phyloP scores from a whole-genome alignment of 1,140 invertebrate genomes.

The Euwallacea fornicatus region DNA sequence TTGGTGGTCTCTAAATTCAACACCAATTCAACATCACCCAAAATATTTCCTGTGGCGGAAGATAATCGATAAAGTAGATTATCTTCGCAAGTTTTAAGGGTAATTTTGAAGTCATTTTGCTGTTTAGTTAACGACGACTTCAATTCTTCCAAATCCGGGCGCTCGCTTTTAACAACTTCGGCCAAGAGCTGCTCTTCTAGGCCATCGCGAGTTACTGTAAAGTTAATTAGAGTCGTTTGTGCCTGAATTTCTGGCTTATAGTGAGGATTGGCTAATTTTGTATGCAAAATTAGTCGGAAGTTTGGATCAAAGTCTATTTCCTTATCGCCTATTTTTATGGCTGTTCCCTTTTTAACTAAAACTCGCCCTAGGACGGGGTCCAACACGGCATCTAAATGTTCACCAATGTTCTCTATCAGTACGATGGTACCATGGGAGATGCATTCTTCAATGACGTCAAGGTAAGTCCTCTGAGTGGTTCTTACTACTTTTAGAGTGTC shows the following conservation, averaged over 20 bases:
- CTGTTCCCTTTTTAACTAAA: constrained; percentile 80
- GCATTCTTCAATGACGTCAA: constrained; percentile 82
- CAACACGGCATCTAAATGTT: constrained; percentile 85
- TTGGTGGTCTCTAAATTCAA: constrained; percentile 94
- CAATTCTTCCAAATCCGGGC: constrained; percentile 84
- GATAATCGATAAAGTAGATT: constrained; percentile 82
- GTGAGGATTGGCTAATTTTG: constrained; percentile 92
- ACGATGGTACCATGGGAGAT: constrained; percentile 74
- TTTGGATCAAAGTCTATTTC: constrained; percentile 85
- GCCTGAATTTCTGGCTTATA: constrained; percentile 97
- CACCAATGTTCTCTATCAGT: constrained; percentile 88
- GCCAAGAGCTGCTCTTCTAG: constrained; percentile 92
- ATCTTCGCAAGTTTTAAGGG: constrained; percentile 87
- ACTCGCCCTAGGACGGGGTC: constrained; percentile 87
- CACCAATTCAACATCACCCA: constrained; percentile 87
- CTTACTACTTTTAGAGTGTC: constrained; percentile 72
- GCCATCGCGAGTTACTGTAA: constrained; percentile 89
- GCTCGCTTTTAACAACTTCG: constrained; percentile 90
- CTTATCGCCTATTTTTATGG: constrained; percentile 82
- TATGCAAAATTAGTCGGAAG: constrained; percentile 89
- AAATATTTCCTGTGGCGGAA: constrained; percentile 85
- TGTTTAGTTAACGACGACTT: constrained; percentile 74
- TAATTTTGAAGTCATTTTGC: constrained; percentile 95
- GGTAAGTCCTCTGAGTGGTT: constrained; percentile 78
- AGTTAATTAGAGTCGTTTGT: constrained; percentile 92